These are phyloP conservation scores for Macrosiphum euphorbiae DNA, from an alignment of 2,888 invertebrate genomes.

Conservation along the genomic window DNA sequence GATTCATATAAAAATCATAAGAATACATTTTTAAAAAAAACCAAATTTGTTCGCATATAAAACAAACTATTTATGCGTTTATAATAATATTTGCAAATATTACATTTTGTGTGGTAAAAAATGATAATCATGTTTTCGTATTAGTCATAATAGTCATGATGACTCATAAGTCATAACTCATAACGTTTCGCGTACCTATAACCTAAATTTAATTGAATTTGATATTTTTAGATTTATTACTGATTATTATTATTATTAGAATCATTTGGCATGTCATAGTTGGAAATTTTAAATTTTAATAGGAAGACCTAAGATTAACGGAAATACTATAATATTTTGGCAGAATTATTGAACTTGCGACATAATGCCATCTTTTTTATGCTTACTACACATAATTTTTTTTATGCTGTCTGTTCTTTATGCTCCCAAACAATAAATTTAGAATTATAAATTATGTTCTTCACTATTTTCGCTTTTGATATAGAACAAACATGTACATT, in stretches of 20 bases:
- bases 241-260: constrained; percentile 10
- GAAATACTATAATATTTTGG: constrained; percentile 5
- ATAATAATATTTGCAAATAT: background rate
- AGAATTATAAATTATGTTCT: background rate
- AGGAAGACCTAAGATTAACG: background rate
- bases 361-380: background rate
- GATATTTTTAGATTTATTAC: background rate
- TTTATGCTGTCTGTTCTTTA: background rate
- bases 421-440: background rate
- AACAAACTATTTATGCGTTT: background rate
- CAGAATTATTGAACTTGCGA: background rate
- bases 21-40: background rate
- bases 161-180: background rate
- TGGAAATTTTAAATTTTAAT: background rate
- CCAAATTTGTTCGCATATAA: background rate
- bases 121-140: background rate
- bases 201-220: background rate
- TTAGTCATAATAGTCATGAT: background rate
- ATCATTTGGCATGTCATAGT: background rate
- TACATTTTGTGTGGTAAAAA: background rate
- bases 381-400: background rate
- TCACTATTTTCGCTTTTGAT: background rate
- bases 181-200: background rate
- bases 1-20: background rate
- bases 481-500: background rate